These are phyloP conservation scores for Gymnopithys bicolor DNA, from an alignment of 2,797 vertebrate species.

Conservation along the genomic window DNA sequence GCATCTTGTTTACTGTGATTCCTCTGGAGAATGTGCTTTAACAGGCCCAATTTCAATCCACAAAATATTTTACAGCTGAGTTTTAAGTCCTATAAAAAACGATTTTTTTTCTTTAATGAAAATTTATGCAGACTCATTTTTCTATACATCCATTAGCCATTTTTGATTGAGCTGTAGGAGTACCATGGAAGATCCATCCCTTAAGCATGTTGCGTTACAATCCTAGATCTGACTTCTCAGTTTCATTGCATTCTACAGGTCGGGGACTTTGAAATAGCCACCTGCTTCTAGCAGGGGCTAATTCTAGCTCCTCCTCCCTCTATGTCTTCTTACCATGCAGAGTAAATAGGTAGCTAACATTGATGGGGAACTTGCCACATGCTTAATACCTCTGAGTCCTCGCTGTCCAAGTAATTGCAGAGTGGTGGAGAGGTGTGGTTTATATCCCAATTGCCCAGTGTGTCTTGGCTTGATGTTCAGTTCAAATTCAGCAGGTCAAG, in stretches of 20 bases:
- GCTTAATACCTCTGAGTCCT: background rate
- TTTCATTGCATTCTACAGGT: background rate
- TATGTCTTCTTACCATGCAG: background rate
- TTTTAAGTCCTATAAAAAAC: background rate
- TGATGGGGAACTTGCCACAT: background rate
- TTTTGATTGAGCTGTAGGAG: background rate
- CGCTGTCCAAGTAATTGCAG: accelerated
- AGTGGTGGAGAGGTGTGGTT: background rate
- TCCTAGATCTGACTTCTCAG: background rate
- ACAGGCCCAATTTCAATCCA: background rate
- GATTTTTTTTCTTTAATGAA: background rate
- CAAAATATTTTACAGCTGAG: background rate
- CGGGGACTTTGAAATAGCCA: background rate
- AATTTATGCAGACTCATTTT: background rate
- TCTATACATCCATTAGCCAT: background rate
- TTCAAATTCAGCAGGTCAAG: background rate
- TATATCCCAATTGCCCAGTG: accelerated
- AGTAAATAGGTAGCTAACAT: background rate
- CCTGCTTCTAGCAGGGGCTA: background rate
- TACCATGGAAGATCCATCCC: background rate
- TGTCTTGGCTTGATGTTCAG: background rate
- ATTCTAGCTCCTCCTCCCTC: background rate
- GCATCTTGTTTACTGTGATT: slow-evolving; percentile 7
- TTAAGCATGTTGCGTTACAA: background rate
- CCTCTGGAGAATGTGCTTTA: background rate